Base-by-base conservation (phyloP, 37 sponge, comb jelly and placozoan genomes). In the Hexactinellida sp. region DNA sequence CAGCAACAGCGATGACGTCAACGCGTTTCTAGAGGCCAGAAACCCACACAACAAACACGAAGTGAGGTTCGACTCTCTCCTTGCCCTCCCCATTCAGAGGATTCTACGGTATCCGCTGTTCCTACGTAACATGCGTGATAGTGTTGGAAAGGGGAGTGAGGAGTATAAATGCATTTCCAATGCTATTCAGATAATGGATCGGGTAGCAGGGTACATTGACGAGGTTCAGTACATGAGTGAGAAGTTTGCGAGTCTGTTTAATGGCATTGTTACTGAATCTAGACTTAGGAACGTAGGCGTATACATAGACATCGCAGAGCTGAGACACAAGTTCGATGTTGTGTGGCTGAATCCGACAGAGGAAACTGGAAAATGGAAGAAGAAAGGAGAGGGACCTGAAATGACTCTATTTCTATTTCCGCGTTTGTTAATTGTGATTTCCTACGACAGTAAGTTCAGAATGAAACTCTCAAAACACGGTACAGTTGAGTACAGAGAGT, bases 361-460 rank as follows among this genome's bases (percentile, higher is more conserved):
- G 13, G 94, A 88, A 39, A 37, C 32, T 52, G 83, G 85, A 21
- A 90, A 85, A 25, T 88, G 90, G 0, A 89, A 88, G 90, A 92
- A 88, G 88, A 94, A 94, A 85, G 95, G 95, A 0, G 89, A 91
- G 36, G 95, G 95, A 37, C 95, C 95, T 37, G 83, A 54, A 0
- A 39, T 88, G 38, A 63, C 76, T 25, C 76, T 63, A n/a, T 63
- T 63, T n/a, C 30, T 63, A 63, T 28, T 63, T 32, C 76, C 76
- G 21, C 76, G 76, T 3, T 1, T 63, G 13, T 28, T 63, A 23
- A 63, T 63, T 32, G 76, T 63, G 5, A 63, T 63, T 25, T 63
- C 76, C 1, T 63, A 63, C 34, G 76, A 63, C 76, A 63, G 13
- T n/a, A 63, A 63, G 76, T 63, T 63, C 34, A 63, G 13, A 25